Evolutionary conservation across 2,888 invertebrate species (phyloP), one percentile per base, ranked within the genome.

Genomic region (Acleris holmiana): DNA sequence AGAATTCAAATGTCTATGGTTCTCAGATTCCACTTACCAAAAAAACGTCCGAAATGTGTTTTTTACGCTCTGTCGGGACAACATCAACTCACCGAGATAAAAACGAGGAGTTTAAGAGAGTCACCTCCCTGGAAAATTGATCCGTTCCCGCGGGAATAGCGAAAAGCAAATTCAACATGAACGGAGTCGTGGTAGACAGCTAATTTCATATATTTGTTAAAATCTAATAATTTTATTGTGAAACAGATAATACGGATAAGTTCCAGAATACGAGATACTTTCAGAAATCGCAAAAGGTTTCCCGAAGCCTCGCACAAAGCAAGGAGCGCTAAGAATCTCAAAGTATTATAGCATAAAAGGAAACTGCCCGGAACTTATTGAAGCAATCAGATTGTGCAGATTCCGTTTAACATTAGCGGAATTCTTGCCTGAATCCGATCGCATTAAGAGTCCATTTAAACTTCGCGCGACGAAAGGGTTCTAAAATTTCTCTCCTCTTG

Each of bases 321-420:
- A 76, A 71, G 76, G 73, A 76, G 72, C 78, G 76, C 76, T 71
- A 76, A 77, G 82, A 87, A 87, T 86, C 79, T 77, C 75, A 78
- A 86, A 88, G 88, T 86, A 86, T 86, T 85, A 86, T 84, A 86
- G 85, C 83, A 84, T 85, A 80, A 83, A 88, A 82, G 79, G 80
- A 83, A 88, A 88, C 84, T 86, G 86, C 82, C 84, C 82, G 81
- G 83, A 89, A 89, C 86, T 90, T 90, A 90, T 91, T 85, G 89
- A 84, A 89, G 86, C 86, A 88, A 87, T 88, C 85, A 86, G 88
- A 90, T 89, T 86, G 87, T 84, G 80, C 82, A 82, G 81, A 89
- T 89, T 88, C 88, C 89, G 83, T 83, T 87, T 79, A 86, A 88
- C 85, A 89, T 90, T 88, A 86, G 84, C 84, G 76, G 76, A 86